Evolutionary conservation across 2,888 invertebrate genomes (phyloP).

Genomic region (Strigamia transsilvanica): DNA sequence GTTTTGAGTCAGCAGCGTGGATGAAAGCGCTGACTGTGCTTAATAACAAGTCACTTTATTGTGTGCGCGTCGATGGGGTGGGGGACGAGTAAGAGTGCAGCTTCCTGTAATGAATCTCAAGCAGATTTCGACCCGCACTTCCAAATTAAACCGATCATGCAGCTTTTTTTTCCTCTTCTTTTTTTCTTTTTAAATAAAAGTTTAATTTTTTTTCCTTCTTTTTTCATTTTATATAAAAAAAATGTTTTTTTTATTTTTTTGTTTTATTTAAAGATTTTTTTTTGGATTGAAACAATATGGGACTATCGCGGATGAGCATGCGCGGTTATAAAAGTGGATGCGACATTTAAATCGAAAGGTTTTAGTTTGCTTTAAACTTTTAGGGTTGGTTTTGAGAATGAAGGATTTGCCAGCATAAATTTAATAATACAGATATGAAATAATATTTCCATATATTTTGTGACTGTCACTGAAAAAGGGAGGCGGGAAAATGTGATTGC

Average conservation of each 20-base stretch:
- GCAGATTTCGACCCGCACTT: constrained; percentile 40
- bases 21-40: constrained; percentile 49
- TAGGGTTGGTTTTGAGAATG: neutral
- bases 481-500: neutral
- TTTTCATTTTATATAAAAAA: neutral
- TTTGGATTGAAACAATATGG: neutral
- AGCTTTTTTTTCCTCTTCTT: neutral
- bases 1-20: constrained; percentile 39
- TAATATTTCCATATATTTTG: neutral
- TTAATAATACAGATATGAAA: neutral
- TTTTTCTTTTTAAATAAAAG: neutral
- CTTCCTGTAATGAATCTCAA: constrained; percentile 49
- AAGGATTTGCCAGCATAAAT: neutral
- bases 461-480: neutral
- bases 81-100: constrained; percentile 32
- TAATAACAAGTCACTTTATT: constrained; percentile 49
- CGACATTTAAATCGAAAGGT: neutral
- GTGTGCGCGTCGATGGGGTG: constrained; percentile 19
- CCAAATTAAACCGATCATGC: constrained; percentile 46
- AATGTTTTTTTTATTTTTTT: neutral
- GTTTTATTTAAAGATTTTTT: neutral
- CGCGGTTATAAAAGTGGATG: neutral
- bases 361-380: neutral
- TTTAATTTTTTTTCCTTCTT: neutral
- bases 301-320: neutral